phyloP scores from a whole-genome alignment of 2,797 vertebrate species.

The Dryobates pubescens region DNA sequence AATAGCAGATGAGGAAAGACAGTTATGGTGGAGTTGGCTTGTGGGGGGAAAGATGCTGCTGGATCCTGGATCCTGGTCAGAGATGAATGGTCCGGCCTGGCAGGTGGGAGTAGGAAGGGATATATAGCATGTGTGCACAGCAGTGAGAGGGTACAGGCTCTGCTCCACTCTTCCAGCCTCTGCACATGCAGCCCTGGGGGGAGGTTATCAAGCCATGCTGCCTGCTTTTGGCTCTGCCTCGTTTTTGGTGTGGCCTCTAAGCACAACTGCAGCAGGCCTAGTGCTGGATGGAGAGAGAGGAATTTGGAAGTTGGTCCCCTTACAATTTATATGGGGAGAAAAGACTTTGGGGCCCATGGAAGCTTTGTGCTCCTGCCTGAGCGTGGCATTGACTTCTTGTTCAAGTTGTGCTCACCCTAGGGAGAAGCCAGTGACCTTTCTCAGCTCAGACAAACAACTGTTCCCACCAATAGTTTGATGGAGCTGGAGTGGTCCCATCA shows the following conservation, averaged over 20 bases:
- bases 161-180: background rate
- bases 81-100: background rate
- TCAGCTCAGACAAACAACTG: background rate
- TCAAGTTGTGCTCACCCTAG: fast-evolving
- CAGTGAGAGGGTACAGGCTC: background rate
- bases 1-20: background rate
- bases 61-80: background rate
- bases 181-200: background rate
- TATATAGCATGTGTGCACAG: background rate
- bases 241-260: background rate
- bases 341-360: background rate
- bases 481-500: background rate
- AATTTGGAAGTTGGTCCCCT: background rate
- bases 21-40: background rate
- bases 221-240: background rate
- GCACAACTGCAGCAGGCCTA: background rate
- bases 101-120: background rate
- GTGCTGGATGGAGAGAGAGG: background rate
- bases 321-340: background rate
- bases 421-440: background rate
- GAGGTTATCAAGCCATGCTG: background rate
- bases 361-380: background rate
- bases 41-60: background rate
- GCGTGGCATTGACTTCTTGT: background rate
- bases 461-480: background rate